Evolutionary conservation across 2,888 invertebrate genomes (phyloP).

Genomic region (Cylloceria caligata): DNA sequence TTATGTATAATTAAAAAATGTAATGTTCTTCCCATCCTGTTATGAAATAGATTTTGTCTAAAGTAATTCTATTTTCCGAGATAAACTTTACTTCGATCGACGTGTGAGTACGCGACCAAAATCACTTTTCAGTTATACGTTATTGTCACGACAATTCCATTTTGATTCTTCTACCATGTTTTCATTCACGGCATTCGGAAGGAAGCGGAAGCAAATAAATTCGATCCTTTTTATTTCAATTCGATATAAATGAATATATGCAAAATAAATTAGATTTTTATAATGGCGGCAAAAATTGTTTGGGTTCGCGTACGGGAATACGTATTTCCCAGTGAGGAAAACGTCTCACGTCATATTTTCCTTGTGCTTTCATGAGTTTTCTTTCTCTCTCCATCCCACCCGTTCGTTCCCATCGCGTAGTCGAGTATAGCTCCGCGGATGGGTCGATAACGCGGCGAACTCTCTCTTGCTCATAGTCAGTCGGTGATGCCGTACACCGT

Average conservation of each 20-base stretch:
- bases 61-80: too few relatives aligned
- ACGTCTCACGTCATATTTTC: conserved; percentile 24
- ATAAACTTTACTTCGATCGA: too few relatives aligned
- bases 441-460: conserved; percentile 83
- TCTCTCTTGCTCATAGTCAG: conserved; percentile 79
- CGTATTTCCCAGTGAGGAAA: conserved; percentile 32
- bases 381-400: conserved; percentile 28
- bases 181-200: too few relatives aligned
- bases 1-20: too few relatives aligned
- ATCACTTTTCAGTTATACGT: too few relatives aligned
- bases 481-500: conserved; percentile 76
- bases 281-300: background rate
- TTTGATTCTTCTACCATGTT: too few relatives aligned
- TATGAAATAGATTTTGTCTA: too few relatives aligned
- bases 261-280: background rate
- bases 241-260: background rate
- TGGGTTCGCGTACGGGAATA: background rate
- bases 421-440: conserved; percentile 78
- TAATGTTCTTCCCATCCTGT: too few relatives aligned
- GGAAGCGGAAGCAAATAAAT: too few relatives aligned
- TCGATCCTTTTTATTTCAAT: background rate
- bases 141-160: too few relatives aligned
- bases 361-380: conserved; percentile 40
- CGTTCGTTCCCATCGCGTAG: conserved; percentile 42
- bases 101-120: too few relatives aligned